Evolutionary conservation across 2,797 vertebrate species (phyloP).

Genomic region (Danionella dracula): DNA sequence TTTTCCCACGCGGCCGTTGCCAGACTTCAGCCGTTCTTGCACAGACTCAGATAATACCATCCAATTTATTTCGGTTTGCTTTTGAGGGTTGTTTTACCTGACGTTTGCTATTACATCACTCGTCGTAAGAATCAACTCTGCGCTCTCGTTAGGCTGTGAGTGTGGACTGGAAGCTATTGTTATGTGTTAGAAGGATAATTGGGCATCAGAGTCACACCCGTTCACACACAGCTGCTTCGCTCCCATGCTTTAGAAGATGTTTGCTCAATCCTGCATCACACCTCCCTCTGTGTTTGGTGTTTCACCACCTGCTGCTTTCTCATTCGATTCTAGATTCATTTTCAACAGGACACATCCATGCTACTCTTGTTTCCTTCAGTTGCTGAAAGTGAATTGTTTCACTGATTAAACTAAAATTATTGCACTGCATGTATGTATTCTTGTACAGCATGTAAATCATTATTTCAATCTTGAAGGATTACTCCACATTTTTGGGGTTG

Average conservation of each 20-base stretch:
- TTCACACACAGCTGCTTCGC: slow-evolving; percentile 34
- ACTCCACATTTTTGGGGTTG: no score
- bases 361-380: no score
- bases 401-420: no score
- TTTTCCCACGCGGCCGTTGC: not conserved
- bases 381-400: no score
- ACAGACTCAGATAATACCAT: no score
- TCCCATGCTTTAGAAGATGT: slow-evolving; percentile 29
- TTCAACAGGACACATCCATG: no score
- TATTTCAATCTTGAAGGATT: no score
- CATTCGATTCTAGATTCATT: not conserved
- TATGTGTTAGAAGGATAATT: slow-evolving; percentile 1
- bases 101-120: not conserved
- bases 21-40: not conserved
- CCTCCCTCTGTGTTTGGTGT: slow-evolving; percentile 27
- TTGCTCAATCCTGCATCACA: slow-evolving; percentile 27
- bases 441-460: no score
- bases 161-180: slow-evolving; percentile 15
- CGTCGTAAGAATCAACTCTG: slow-evolving; percentile 24
- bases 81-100: not conserved
- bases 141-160: slow-evolving; percentile 16
- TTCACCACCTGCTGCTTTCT: slow-evolving; percentile 18
- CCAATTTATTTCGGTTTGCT: no score
- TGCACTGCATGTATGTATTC: no score
- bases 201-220: slow-evolving; percentile 32